These are phyloP conservation scores for Nettapus auritus DNA, from an alignment of 2,113 vertebrate species.

Conservation along the genomic window DNA sequence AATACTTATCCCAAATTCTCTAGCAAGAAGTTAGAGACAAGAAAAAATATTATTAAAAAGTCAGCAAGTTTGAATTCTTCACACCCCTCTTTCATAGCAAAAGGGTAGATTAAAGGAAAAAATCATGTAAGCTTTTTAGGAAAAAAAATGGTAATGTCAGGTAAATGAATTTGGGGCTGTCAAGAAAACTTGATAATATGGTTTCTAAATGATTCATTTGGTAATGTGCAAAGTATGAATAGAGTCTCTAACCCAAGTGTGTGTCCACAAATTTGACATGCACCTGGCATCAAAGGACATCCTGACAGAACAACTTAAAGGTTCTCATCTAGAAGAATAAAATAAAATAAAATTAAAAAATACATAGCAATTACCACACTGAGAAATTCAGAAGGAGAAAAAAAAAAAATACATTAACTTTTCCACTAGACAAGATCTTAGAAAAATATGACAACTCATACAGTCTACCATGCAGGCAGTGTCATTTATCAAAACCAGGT, in stretches of 20 bases:
- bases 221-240: conserved; percentile 57
- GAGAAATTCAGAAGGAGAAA: conserved; percentile 43
- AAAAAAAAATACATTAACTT: conserved; percentile 48
- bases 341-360: conserved; percentile 53
- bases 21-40: background rate
- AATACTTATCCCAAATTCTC: background rate
- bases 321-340: conserved; percentile 51
- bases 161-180: conserved; percentile 66
- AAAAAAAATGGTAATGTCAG: conserved; percentile 28
- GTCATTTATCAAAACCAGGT: conserved; percentile 49
- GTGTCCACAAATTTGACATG: conserved; percentile 53
- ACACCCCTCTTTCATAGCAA: background rate
- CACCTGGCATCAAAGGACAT: conserved; percentile 59
- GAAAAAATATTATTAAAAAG: background rate
- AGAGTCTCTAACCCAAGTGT: conserved; percentile 39
- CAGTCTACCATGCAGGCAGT: background rate
- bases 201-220: conserved; percentile 69
- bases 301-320: conserved; percentile 53
- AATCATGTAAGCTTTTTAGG: background rate
- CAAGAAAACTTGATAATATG: conserved; percentile 69
- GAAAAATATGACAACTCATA: conserved; percentile 49
- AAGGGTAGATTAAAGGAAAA: conserved; percentile 35
- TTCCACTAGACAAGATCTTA: conserved; percentile 49
- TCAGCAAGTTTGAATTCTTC: conserved; percentile 5
- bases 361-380: conserved; percentile 47